Percentiles rank a stretch among this genome's conserved stretches.
Conservation (phyloP, 1,140 invertebrate genomes). For the Luehdorfia chinensis region DNA sequence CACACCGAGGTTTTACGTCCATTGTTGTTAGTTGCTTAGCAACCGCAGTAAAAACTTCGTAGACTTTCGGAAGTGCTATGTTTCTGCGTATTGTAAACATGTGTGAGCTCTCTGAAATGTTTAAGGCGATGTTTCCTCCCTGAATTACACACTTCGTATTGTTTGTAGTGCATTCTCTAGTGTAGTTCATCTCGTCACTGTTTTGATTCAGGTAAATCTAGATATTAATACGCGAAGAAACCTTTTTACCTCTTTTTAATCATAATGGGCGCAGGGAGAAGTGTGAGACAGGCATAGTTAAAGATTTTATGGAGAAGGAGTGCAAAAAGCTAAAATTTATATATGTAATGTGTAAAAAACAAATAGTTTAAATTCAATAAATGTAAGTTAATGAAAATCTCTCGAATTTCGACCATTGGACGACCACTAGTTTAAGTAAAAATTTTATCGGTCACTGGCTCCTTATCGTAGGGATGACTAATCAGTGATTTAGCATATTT, state of each 20-base stretch:
- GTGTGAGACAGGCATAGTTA: no score
- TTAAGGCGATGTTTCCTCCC: slow-evolving; percentile 42
- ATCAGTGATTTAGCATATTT: slow-evolving; percentile 6
- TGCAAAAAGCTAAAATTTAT: no score
- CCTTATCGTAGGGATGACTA: neutral
- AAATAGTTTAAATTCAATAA: no score
- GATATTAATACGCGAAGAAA: neutral
- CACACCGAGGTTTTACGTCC: no score
- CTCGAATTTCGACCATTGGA: no score
- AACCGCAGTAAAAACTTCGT: slow-evolving; percentile 40
- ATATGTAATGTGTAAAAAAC: no score
- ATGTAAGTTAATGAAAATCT: no score
- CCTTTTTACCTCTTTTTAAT: no score
- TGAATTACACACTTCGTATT: slow-evolving; percentile 25
- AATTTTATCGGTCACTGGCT: no score
- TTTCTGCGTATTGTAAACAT: slow-evolving; percentile 31
- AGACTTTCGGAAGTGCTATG: slow-evolving; percentile 24
- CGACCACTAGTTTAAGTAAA: no score
- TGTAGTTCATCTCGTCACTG: neutral
- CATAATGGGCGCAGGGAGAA: no score
- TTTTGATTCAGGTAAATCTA: slow-evolving; percentile 1
- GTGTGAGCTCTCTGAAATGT: slow-evolving; percentile 32
- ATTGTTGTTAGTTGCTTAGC: slow-evolving; percentile 36
- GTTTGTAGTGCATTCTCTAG: slow-evolving; percentile 1
- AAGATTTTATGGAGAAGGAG: no score